These are phyloP conservation scores for Plemyria rubiginata DNA, from an alignment of 2,888 invertebrate species.

Conservation along the genomic window DNA sequence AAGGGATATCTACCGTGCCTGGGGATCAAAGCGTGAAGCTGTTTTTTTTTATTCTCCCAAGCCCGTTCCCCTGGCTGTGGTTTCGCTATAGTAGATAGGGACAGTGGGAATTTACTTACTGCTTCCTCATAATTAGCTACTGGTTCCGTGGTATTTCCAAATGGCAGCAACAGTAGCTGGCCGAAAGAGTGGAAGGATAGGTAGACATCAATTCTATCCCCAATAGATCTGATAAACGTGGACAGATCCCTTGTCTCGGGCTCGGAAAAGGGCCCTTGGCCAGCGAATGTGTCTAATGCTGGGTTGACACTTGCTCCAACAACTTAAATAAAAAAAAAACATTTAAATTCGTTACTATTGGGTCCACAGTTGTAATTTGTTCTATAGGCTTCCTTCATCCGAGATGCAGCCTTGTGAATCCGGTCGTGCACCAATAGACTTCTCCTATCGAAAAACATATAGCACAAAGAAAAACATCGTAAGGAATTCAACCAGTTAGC, in stretches of 20 bases:
- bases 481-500: too few relatives aligned
- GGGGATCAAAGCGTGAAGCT: too few relatives aligned
- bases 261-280: conserved; percentile 83
- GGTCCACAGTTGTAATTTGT: too few relatives aligned
- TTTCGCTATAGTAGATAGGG: too few relatives aligned
- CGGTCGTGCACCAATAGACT: too few relatives aligned
- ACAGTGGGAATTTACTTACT: too few relatives aligned
- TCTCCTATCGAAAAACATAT: not conserved
- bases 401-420: too few relatives aligned
- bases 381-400: too few relatives aligned
- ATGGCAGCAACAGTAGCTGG: conserved; percentile 88
- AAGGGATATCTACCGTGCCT: too few relatives aligned
- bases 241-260: conserved; percentile 73
- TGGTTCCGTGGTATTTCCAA: conserved; percentile 59
- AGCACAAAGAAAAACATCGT: too few relatives aligned
- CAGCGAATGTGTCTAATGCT: conserved; percentile 79
- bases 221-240: conserved; percentile 48
- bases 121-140: conserved; percentile 60
- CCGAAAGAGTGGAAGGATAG: conserved; percentile 88
- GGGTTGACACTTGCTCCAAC: conserved; percentile 66
- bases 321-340: conserved; percentile 49
- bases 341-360: not conserved
- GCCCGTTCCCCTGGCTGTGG: too few relatives aligned
- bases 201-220: conserved; percentile 69
- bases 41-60: too few relatives aligned